These are phyloP conservation scores for Umimayanthus kanabou DNA, from an alignment of 92 coral and sea anemone genomes.

Conservation along the genomic window DNA sequence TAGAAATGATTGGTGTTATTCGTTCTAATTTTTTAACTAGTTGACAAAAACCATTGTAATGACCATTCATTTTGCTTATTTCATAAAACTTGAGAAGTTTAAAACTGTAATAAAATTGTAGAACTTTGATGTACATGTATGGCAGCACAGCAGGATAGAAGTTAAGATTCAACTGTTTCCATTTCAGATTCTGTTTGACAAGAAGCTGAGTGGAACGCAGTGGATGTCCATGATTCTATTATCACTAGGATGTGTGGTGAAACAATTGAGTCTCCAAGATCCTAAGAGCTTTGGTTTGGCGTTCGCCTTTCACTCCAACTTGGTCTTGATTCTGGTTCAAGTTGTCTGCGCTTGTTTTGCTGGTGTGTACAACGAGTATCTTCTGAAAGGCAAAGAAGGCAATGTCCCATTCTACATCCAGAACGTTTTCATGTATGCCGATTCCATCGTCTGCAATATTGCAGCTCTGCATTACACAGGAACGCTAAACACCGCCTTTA, in stretches of 20 bases:
- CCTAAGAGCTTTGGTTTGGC: constrained; percentile 59
- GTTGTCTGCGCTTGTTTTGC: constrained; percentile 97
- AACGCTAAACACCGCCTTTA: constrained; percentile 71
- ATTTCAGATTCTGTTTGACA: constrained; percentile 77
- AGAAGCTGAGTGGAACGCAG: constrained; percentile 72
- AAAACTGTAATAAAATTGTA: too few species aligned
- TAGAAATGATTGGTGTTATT: too few species aligned
- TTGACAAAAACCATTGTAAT: too few species aligned
- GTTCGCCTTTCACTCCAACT: constrained; percentile 66
- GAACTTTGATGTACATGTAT: too few species aligned
- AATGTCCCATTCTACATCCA: constrained; percentile 88
- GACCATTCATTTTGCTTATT: too few species aligned
- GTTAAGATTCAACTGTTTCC: not conserved
- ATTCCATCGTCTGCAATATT: constrained; percentile 84
- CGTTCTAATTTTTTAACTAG: too few species aligned
- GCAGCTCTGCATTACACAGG: constrained; percentile 73
- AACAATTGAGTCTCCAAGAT: constrained; percentile 68
- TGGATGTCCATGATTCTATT: constrained; percentile 87
- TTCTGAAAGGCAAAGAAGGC: constrained; percentile 87
- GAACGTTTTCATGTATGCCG: constrained; percentile 92
- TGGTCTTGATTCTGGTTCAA: constrained; percentile 85
- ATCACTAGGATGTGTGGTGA: constrained; percentile 85
- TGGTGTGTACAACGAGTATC: constrained; percentile 96
- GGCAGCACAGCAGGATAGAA: not conserved
- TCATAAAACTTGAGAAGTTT: too few species aligned